Evolutionary conservation across 2,113 vertebrate species (phyloP), one percentile per base, ranked within the genome.

Genomic region (Percina caprodes): DNA sequence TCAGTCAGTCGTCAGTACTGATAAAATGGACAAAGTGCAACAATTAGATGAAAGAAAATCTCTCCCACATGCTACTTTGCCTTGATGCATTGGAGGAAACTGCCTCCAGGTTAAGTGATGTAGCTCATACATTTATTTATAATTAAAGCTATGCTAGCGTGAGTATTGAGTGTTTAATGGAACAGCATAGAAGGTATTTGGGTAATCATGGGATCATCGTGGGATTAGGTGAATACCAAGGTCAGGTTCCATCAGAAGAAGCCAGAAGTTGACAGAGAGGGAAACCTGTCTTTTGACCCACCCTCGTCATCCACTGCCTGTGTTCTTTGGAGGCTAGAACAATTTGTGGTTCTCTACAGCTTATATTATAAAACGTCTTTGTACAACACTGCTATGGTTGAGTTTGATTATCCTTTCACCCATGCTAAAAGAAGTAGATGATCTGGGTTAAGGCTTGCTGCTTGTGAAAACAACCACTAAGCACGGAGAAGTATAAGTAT

Each of bases 391-490:
- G 52, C 26, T 71, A 63, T 3, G 12, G 33, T 79, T 51, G 14
- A 39, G 69, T 82, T 67, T 60, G 16, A 70, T 75, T 79, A 42
- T 76, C 46, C 21, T 45, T 72, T 62, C 46, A 55, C 12, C 71
- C 35, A 33, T 30, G 63, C 60, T 21, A 59, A 78, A 83, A 80
- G 70, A 69, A 78, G 62, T 33, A 39, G 54, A 69, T 66, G 69
- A 78, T 72, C 62, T 80, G 62, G 69, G 60, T 62, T 73, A 55
- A 11, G 54, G 69, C 66, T 79, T 75, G 62, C 49, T 83, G 68
- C 84, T 73, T 84, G 68, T 84, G 65, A 91, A 92, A 93, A 90
- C 80, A 92, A 26, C 60, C 61, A 74, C 78, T 87, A 56, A 83
- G 65, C 83, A 78, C 7, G 21, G 14, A 86, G 79, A 67, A 58